Evolutionary conservation across 2,113 vertebrate genomes (phyloP).

Genomic region (Sylvicapra grimmia): DNA sequence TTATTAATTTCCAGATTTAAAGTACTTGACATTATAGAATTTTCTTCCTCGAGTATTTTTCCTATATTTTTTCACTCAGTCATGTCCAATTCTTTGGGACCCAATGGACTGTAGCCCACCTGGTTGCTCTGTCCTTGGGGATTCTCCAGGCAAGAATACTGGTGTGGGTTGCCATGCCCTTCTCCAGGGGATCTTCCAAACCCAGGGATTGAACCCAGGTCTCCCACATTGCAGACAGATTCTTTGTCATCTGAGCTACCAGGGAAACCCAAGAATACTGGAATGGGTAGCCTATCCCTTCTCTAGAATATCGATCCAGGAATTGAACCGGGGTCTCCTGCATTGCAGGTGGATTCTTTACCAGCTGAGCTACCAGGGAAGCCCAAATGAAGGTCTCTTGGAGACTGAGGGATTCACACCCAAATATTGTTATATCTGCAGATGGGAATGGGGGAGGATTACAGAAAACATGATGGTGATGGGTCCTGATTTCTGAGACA

Average conservation of each 20-base stretch:
- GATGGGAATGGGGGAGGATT: not conserved
- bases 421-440: constrained; percentile 31
- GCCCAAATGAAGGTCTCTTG: not conserved
- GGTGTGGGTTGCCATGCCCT: not conserved
- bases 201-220: not conserved
- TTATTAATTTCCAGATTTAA: not conserved
- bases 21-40: not conserved
- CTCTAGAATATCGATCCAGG: not conserved
- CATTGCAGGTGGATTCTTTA: not conserved
- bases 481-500: not conserved
- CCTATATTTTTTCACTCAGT: not conserved
- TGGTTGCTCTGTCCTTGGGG: not conserved
- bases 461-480: not conserved
- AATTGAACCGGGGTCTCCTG: not conserved
- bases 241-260: not conserved
- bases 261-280: not conserved
- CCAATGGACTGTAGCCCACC: not conserved
- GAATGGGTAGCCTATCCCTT: not conserved
- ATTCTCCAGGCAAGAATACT: not conserved
- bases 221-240: not conserved
- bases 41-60: constrained; percentile 22
- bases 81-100: not conserved
- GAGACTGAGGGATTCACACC: not conserved
- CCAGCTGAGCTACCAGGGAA: not conserved
- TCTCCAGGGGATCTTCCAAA: not conserved